These are phyloP conservation scores for Ceratosolen fusciceps DNA, from an alignment of 1,140 invertebrate species.

Conservation along the genomic window DNA sequence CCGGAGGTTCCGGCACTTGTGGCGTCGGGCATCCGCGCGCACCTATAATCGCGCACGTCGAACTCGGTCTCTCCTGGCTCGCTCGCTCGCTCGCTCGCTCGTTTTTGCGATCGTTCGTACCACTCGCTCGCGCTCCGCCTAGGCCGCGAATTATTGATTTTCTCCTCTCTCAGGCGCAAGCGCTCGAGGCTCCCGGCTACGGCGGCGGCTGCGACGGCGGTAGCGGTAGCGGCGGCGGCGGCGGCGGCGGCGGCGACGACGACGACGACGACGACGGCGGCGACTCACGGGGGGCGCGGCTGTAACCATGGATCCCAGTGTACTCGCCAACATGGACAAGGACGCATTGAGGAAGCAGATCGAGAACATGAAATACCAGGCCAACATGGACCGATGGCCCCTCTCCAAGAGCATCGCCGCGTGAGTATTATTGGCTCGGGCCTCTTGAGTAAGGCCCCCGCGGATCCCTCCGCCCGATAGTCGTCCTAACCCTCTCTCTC, in stretches of 20 bases:
- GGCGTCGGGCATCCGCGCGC: background rate
- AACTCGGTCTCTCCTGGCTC: background rate
- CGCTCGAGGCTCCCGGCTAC: slow-evolving; percentile 36
- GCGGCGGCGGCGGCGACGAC: slow-evolving; percentile 5
- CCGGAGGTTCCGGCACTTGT: background rate
- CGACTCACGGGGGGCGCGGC: slow-evolving; percentile 65
- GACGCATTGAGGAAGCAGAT: slow-evolving; percentile 97
- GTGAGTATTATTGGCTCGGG: slow-evolving; percentile 79
- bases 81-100: slow-evolving; percentile 1
- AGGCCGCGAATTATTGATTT: slow-evolving; percentile 41
- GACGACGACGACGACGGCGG: slow-evolving; percentile 21
- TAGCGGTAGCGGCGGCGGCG: slow-evolving; percentile 17
- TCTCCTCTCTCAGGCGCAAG: slow-evolving; percentile 34
- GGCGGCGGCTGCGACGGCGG: background rate
- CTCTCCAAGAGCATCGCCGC: slow-evolving; percentile 93
- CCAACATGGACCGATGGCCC: slow-evolving; percentile 95
- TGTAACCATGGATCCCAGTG: slow-evolving; percentile 88
- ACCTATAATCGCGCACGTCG: background rate
- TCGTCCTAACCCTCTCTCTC: background rate
- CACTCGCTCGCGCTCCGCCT: slow-evolving; percentile 1
- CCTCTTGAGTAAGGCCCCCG: background rate
- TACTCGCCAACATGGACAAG: slow-evolving; percentile 94
- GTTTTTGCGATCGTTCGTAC: too few relatives aligned
- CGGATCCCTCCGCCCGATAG: background rate
- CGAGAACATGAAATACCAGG: slow-evolving; percentile 96